Percentiles rank a stretch among this genome's conserved stretches.
These are phyloP conservation scores for Phenganax marumi DNA, from an alignment of 92 coral and sea anemone genomes.

Conservation along the genomic window DNA sequence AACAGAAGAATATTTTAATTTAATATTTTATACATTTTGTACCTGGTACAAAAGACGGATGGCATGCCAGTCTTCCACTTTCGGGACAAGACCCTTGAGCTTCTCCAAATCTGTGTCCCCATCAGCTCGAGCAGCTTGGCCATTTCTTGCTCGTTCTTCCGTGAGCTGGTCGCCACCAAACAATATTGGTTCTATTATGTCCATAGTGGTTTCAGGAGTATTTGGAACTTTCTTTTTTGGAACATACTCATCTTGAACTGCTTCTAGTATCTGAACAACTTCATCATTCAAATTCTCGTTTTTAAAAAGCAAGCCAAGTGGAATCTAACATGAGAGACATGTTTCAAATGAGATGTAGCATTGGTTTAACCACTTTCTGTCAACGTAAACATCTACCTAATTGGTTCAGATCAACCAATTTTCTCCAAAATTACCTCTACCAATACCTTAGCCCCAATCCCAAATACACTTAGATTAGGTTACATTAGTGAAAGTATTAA, in stretches of 20 bases:
- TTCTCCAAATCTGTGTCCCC: conserved; percentile 48
- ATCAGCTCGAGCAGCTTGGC: conserved; percentile 63
- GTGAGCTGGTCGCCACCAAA: conserved; percentile 68
- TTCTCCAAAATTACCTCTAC: too few species aligned
- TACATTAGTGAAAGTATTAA: too few species aligned
- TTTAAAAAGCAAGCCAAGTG: too few species aligned
- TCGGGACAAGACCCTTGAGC: conserved; percentile 54
- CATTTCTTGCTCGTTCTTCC: conserved; percentile 54
- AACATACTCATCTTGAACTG: neutral
- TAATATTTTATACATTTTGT: neutral
- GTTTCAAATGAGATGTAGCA: too few species aligned
- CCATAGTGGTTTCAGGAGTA: conserved; percentile 9
- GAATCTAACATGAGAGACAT: too few species aligned
- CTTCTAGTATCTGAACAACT: neutral
- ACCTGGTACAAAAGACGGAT: conserved; percentile 63
- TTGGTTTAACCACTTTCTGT: too few species aligned
- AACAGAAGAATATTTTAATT: too few species aligned
- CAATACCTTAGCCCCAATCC: too few species aligned
- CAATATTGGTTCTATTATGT: too few species aligned
- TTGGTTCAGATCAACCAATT: too few species aligned
- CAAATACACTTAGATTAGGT: too few species aligned
- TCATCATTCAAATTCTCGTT: neutral
- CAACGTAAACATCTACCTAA: too few species aligned
- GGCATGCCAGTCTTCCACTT: conserved; percentile 69
- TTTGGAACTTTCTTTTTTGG: neutral